These are phyloP conservation scores for Dynastes hyllus DNA, from an alignment of 2,888 invertebrate species.

Conservation along the genomic window DNA sequence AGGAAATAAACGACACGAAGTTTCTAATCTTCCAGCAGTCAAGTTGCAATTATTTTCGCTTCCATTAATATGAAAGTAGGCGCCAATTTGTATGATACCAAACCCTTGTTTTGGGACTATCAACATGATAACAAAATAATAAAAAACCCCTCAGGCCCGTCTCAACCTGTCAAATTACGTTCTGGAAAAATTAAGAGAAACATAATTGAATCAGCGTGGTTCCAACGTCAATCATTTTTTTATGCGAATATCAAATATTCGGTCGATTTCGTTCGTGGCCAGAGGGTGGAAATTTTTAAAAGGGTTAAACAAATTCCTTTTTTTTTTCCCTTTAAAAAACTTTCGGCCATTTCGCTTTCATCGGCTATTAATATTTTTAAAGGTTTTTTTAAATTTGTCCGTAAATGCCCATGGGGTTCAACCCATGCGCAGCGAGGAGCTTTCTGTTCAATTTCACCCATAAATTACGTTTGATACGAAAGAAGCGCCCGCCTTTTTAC, in stretches of 20 bases:
- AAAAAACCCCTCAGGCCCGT: conserved; percentile 21
- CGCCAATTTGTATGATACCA: conserved; percentile 7
- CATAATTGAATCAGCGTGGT: conserved; percentile 27
- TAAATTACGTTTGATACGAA: conserved; percentile 37
- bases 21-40: background rate
- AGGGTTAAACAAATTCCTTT: conserved; percentile 44
- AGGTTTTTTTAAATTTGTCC: no score
- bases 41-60: background rate
- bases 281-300: conserved; percentile 26
- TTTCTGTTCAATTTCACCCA: conserved; percentile 44
- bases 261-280: background rate
- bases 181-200: conserved; percentile 13
- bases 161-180: conserved; percentile 36
- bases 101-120: no score
- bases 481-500: background rate
- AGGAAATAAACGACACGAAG: background rate
- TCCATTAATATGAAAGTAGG: conserved; percentile 15
- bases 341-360: conserved; percentile 30
- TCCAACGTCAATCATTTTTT: conserved; percentile 39
- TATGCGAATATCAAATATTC: conserved; percentile 16
- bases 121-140: conserved; percentile 15
- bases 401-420: no score
- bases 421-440: conserved; percentile 21
- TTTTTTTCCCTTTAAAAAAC: no score
- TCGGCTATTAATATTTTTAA: no score